Evolutionary conservation across 2,113 vertebrate genomes (phyloP).

Genomic region (Mesitornis unicolor): DNA sequence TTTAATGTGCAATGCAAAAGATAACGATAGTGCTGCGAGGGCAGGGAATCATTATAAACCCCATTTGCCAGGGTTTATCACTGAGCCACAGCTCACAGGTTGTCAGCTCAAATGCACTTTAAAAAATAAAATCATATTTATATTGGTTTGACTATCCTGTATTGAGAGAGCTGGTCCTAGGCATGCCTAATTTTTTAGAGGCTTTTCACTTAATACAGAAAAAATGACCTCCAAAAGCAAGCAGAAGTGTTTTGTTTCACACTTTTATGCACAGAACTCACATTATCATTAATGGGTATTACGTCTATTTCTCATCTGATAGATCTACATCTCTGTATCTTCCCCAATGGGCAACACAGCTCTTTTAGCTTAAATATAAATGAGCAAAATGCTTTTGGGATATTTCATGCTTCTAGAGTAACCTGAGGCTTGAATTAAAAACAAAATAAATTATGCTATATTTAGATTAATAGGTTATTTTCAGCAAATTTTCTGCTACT

Average conservation of each 20-base stretch:
- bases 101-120: background rate
- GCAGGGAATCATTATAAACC: conserved; percentile 46
- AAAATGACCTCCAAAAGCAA: background rate
- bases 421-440: background rate
- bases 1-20: conserved; percentile 57
- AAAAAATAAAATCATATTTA: conserved; percentile 12
- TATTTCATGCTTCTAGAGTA: background rate
- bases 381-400: background rate
- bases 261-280: background rate
- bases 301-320: background rate
- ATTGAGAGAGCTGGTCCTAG: background rate
- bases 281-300: background rate
- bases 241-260: background rate
- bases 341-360: background rate
- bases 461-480: background rate
- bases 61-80: conserved; percentile 52
- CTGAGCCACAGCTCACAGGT: conserved; percentile 1
- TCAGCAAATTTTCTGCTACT: background rate
- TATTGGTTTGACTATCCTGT: background rate
- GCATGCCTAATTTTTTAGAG: background rate
- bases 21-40: conserved; percentile 29
- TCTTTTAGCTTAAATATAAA: background rate
- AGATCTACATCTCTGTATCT: background rate
- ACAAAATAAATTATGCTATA: background rate
- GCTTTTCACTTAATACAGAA: background rate